phyloP scores from a whole-genome alignment of 1,140 invertebrate species.

The Antheraea pernyi region DNA sequence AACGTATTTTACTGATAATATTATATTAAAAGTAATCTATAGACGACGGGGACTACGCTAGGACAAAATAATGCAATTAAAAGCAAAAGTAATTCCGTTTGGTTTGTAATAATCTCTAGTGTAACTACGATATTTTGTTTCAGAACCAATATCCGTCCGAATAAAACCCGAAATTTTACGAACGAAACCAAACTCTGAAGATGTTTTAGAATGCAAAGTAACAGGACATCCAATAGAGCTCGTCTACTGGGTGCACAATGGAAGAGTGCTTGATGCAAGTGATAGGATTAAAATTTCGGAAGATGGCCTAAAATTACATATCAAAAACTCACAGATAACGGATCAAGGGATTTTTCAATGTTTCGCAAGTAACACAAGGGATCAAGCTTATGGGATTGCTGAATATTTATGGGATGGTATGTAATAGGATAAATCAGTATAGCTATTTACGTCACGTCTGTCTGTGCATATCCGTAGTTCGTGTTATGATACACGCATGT shows the following conservation, averaged over 20 bases:
- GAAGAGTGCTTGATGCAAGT: slow-evolving; percentile 82
- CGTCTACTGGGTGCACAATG: slow-evolving; percentile 92
- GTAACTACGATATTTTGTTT: slow-evolving; percentile 27
- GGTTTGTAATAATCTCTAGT: neutral
- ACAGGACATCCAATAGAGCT: slow-evolving; percentile 90
- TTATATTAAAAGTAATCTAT: neutral
- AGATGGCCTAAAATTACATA: slow-evolving; percentile 80
- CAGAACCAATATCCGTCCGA: slow-evolving; percentile 86
- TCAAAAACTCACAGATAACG: slow-evolving; percentile 86
- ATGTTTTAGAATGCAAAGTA: slow-evolving; percentile 91
- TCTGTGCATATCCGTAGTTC: too few species aligned
- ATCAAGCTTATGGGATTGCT: slow-evolving; percentile 90
- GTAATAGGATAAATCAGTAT: slow-evolving; percentile 18
- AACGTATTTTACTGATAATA: neutral
- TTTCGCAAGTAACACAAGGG: slow-evolving; percentile 90
- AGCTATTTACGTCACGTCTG: too few species aligned
- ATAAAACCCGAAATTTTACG: slow-evolving; percentile 87
- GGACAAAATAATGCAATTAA: neutral
- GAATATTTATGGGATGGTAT: slow-evolving; percentile 92
- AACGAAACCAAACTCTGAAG: slow-evolving; percentile 90
- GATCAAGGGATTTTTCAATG: slow-evolving; percentile 95
- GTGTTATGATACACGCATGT: too few species aligned
- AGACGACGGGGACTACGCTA: neutral
- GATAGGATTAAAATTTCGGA: slow-evolving; percentile 80
- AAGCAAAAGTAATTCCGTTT: neutral